phyloP scores from a whole-genome alignment of 2,113 vertebrate species.

The Phalacrocorax pelagicus region DNA sequence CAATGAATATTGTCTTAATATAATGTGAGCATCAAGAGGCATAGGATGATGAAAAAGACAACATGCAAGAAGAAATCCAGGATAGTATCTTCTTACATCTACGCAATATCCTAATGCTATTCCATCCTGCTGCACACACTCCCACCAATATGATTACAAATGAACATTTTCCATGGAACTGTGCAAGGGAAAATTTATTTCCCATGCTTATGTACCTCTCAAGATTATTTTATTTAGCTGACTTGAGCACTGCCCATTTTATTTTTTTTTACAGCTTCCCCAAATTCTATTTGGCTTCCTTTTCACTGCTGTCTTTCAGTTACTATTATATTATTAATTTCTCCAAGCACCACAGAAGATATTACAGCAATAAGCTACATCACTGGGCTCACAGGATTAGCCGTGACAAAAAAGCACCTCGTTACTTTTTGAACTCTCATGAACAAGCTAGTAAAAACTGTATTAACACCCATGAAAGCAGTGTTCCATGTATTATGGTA shows the following conservation, averaged over 20 bases:
- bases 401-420: background rate
- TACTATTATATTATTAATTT: background rate
- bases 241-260: background rate
- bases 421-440: background rate
- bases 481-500: background rate
- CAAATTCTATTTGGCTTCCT: background rate
- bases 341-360: background rate
- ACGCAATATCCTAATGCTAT: background rate
- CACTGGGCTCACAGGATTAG: background rate
- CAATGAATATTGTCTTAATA: background rate
- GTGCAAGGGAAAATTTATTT: background rate
- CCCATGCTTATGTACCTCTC: background rate
- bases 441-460: background rate
- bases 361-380: background rate
- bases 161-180: background rate
- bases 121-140: background rate
- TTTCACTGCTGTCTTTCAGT: background rate
- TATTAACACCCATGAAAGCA: background rate
- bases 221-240: background rate
- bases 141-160: background rate
- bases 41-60: background rate
- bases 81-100: background rate
- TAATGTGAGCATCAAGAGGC: background rate
- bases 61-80: background rate
- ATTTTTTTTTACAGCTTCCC: background rate